Evolutionary conservation across 2,797 vertebrate species (phyloP).

Genomic region (Apogon talboti): DNA sequence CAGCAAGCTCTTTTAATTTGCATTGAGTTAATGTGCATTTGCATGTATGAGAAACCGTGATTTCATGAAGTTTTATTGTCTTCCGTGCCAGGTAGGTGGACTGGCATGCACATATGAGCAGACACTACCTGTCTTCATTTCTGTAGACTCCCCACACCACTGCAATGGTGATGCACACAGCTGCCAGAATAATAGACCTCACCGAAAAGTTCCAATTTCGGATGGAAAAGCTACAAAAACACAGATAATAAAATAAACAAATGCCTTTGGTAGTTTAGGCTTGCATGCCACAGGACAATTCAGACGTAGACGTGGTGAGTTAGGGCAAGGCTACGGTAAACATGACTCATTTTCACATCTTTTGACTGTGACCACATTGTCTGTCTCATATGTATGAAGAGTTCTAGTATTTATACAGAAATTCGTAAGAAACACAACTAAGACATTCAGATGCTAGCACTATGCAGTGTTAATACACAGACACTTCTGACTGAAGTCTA

Average conservation of each 20-base stretch:
- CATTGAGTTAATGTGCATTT: neutral
- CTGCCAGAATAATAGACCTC: slow-evolving; percentile 88
- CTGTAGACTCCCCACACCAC: slow-evolving; percentile 93
- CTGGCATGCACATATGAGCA: neutral
- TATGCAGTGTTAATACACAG: neutral
- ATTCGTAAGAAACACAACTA: neutral
- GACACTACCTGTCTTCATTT: slow-evolving; percentile 92
- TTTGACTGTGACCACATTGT: neutral
- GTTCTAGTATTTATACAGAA: neutral
- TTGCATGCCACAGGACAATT: slow-evolving; percentile 14
- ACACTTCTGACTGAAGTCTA: neutral
- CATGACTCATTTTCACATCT: slow-evolving; percentile 4
- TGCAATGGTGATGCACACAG: slow-evolving; percentile 86
- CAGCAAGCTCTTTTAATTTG: neutral
- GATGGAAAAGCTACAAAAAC: slow-evolving; percentile 82
- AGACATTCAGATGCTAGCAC: neutral
- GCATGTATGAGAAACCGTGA: neutral
- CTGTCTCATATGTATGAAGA: too few species aligned
- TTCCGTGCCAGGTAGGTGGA: neutral
- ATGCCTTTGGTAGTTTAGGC: neutral
- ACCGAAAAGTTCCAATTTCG: slow-evolving; percentile 83
- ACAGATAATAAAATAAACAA: slow-evolving; percentile 26
- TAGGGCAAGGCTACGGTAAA: too few species aligned
- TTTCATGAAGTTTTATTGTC: neutral
- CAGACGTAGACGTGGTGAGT: neutral